Conservation (phyloP, 2,888 invertebrate genomes). For the Lasioglossum malachurum region DNA sequence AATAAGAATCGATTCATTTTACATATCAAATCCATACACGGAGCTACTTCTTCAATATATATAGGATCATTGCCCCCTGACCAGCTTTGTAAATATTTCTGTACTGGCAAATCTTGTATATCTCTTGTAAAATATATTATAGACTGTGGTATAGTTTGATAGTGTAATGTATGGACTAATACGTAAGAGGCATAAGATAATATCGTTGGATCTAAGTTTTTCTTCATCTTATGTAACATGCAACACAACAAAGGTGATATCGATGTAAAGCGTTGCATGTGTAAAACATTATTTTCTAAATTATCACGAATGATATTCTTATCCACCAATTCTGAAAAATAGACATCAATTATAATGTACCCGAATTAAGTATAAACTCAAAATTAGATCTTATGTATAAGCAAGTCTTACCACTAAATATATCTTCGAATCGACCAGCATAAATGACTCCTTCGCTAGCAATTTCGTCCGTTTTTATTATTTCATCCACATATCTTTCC, state of each 20-base stretch:
- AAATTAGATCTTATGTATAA: background rate
- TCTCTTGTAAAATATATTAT: slow-evolving; percentile 86
- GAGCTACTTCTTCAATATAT: slow-evolving; percentile 81
- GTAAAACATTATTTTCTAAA: slow-evolving; percentile 28
- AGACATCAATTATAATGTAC: slow-evolving; percentile 3
- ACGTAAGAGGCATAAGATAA: slow-evolving; percentile 77
- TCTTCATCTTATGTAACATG: slow-evolving; percentile 84
- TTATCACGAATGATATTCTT: slow-evolving; percentile 41
- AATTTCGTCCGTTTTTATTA: slow-evolving; percentile 72
- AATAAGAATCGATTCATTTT: slow-evolving; percentile 85
- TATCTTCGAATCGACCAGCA: slow-evolving; percentile 67
- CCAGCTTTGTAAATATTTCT: slow-evolving; percentile 87
- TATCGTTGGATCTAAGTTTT: slow-evolving; percentile 70
- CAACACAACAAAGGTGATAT: slow-evolving; percentile 77
- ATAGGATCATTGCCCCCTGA: slow-evolving; percentile 79
- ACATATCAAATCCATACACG: slow-evolving; percentile 81
- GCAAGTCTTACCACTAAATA: slow-evolving; percentile 61
- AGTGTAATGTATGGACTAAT: slow-evolving; percentile 87
- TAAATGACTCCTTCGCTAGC: slow-evolving; percentile 63
- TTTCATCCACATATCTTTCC: slow-evolving; percentile 75
- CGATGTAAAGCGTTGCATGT: slow-evolving; percentile 70
- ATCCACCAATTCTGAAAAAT: slow-evolving; percentile 57
- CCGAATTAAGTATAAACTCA: background rate
- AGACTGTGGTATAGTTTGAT: slow-evolving; percentile 86
- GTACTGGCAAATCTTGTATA: slow-evolving; percentile 81